Conservation (phyloP, 2,797 vertebrate genomes). For the Clarias laeviceps region DNA sequence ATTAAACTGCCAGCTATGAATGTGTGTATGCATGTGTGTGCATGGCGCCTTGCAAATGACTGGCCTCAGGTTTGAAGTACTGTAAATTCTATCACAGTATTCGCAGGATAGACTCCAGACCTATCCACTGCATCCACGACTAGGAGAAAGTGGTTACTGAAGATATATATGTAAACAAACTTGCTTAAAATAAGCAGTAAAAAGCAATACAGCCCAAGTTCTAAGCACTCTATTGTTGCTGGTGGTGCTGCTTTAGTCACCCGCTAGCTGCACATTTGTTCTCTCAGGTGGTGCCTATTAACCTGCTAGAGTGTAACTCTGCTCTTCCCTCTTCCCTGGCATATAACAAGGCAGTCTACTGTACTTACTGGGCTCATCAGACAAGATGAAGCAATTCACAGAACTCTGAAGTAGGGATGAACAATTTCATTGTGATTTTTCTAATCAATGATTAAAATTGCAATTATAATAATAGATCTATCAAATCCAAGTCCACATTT, state of each 20-base stretch:
- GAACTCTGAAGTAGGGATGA: neutral
- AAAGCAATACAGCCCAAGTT: neutral
- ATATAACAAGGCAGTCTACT: neutral
- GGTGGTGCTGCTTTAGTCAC: constrained; percentile 2
- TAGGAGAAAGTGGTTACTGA: neutral
- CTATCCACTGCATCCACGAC: neutral
- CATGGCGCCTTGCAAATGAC: neutral
- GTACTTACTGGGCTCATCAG: neutral
- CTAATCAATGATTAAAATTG: too few species aligned
- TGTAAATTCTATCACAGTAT: neutral
- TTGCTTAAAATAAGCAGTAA: neutral
- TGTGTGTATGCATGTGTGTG: too few species aligned
- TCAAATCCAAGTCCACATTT: too few species aligned
- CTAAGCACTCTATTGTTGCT: neutral
- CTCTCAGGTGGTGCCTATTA: constrained; percentile 14
- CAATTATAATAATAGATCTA: too few species aligned
- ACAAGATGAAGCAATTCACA: neutral
- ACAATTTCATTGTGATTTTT: neutral
- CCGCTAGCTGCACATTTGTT: constrained; percentile 26
- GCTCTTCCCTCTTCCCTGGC: neutral
- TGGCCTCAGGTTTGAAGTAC: neutral
- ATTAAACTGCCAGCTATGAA: neutral
- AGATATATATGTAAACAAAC: neutral
- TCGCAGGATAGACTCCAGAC: neutral
- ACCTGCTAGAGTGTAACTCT: constrained; percentile 1